A percentile compares a stretch with the other conserved stretches of the same genome.
Conservation (phyloP, 2,797 vertebrate genomes). For the Typhlichthys eigenmanni region DNA sequence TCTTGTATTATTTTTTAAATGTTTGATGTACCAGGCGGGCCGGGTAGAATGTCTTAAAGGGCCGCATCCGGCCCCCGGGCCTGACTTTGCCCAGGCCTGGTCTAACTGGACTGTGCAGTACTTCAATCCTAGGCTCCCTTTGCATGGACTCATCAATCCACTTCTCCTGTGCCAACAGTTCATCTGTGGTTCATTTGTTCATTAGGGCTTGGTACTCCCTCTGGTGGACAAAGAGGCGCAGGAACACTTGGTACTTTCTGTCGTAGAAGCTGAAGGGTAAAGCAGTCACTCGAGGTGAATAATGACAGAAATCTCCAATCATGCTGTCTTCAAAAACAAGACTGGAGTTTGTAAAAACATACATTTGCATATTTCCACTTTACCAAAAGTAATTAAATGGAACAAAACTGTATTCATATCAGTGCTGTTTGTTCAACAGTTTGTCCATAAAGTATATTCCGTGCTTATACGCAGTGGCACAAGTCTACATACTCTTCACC, state of each 20-base stretch:
- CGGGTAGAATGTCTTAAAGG: too few species aligned
- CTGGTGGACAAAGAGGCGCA: slow-evolving; percentile 88
- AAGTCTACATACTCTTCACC: too few species aligned
- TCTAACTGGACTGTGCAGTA: not conserved
- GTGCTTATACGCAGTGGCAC: too few species aligned
- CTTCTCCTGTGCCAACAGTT: slow-evolving; percentile 20
- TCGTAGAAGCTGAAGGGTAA: slow-evolving; percentile 84
- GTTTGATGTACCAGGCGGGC: too few species aligned
- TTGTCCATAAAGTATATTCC: not conserved
- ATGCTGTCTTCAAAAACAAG: too few species aligned
- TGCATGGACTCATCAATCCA: slow-evolving; percentile 18
- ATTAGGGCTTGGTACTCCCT: slow-evolving; percentile 88
- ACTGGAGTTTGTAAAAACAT: not conserved
- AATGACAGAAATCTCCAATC: not conserved
- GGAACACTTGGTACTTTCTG: slow-evolving; percentile 90
- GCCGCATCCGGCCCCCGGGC: too few species aligned
- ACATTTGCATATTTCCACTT: not conserved
- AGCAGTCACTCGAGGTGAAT: not conserved
- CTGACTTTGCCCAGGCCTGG: too few species aligned
- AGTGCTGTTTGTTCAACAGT: not conserved
- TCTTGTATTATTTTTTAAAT: too few species aligned
- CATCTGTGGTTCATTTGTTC: slow-evolving; percentile 59
- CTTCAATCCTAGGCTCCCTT: slow-evolving; percentile 4
- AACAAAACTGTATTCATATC: too few species aligned
- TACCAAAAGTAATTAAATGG: not conserved